Base-by-base conservation (phyloP, 2,113 vertebrate genomes). In the Thunnus thynnus region DNA sequence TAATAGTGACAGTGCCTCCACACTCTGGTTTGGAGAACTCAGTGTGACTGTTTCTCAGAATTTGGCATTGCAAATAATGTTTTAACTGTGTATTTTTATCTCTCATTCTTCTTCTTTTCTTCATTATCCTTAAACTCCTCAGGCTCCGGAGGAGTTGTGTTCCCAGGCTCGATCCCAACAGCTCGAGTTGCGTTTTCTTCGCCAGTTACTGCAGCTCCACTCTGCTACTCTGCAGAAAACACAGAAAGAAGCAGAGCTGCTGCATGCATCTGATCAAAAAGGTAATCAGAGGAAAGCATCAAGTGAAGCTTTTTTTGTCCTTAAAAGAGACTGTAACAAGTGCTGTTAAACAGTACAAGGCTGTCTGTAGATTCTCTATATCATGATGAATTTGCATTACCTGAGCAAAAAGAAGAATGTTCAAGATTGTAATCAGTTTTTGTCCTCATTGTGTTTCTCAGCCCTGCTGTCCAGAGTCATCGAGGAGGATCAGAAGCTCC, bases 111-210 rank as follows among this genome's bases (percentile, higher is more conserved):
- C 36, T 41, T 41, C 18, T 13, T 47, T 47, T 64, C 2, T 8
- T 41, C 17, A 5, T 64, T n/a, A 30, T 68, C 18, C 1, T 78
- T 32, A 61, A 79, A 52, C 14, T 25, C 27, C 5, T 48, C 50
- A 96, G 96, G 94, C 95, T 72, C 94, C 96, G n/a, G 95, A 96
- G 80, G 86, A 93, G 66, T 65, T 96, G 65, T 91, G 91, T 10
- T 84, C 70, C 27, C 93, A 87, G 25, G 73, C 90, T 0, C 80
- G 89, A 0, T 82, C 91, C 13, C 88, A 91, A 80, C 92, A 93
- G 73, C 91, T 94, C 47, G 90, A 93, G 72, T 66, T 94, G 58
- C 76, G 90, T 41, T 89, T 86, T 63, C 92, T 96, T 13, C 78
- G 55, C 22, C 83, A 89, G 25, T 63, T 94, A 13, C 82, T 94